Conservation (phyloP, 37 sponge, comb jelly and placozoan genomes). For the Aplysina aerophoba region DNA sequence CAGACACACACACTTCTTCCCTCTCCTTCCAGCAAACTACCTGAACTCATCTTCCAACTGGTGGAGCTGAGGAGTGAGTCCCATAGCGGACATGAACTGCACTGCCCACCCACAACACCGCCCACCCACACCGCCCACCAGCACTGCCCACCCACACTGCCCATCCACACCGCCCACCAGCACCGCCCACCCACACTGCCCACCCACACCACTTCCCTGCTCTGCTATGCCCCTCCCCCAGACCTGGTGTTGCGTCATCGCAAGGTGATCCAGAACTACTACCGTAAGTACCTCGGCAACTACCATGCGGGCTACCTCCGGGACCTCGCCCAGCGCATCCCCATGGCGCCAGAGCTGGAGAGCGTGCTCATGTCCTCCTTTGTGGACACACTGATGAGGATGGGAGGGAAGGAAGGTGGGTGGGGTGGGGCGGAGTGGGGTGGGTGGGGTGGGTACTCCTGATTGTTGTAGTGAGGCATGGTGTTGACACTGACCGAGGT, state of each 20-base stretch:
- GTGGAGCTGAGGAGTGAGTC: slow-evolving; percentile 65
- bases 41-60: slow-evolving; percentile 80
- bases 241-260: slow-evolving; percentile 70
- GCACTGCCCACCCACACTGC: background rate
- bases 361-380: slow-evolving; percentile 85
- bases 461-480: too few relatives aligned
- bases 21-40: slow-evolving; percentile 14
- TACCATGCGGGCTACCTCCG: slow-evolving; percentile 78
- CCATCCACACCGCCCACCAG: background rate
- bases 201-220: background rate
- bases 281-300: slow-evolving; percentile 75
- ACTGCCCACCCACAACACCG: background rate
- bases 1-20: background rate
- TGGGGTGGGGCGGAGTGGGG: too few relatives aligned
- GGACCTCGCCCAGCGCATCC: slow-evolving; percentile 75
- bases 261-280: slow-evolving; percentile 74
- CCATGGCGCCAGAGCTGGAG: slow-evolving; percentile 90
- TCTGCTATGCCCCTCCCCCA: background rate
- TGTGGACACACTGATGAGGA: slow-evolving; percentile 74
- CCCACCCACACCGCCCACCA: background rate
- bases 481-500: too few relatives aligned
- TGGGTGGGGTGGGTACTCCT: too few relatives aligned
- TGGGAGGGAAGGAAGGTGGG: slow-evolving; percentile 71
- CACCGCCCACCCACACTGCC: background rate
- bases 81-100: background rate